Conservation (phyloP, 1,140 invertebrate species). For the Drosophila pachea region DNA sequence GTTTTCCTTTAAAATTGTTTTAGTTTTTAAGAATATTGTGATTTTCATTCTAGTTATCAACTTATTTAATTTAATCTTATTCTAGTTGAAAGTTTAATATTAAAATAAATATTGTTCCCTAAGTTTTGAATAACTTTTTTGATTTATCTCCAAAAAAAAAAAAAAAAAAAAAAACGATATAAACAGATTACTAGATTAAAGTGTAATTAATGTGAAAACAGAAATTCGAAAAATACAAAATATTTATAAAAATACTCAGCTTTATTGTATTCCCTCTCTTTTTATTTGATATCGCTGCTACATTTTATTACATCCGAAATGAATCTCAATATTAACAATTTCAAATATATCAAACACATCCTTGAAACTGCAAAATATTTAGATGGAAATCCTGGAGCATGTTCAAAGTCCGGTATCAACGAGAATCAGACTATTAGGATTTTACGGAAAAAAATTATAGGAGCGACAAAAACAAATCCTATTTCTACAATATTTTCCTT, state of each 20-base stretch:
- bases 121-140: slow-evolving; percentile 12
- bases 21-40: slow-evolving; percentile 51
- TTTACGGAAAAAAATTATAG: slow-evolving; percentile 77
- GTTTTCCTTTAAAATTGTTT: slow-evolving; percentile 39
- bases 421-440: slow-evolving; percentile 77
- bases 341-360: slow-evolving; percentile 26
- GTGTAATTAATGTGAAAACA: slow-evolving; percentile 16
- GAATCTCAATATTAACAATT: slow-evolving; percentile 34
- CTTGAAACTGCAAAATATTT: slow-evolving; percentile 30
- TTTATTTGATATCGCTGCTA: slow-evolving; percentile 59
- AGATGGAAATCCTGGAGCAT: slow-evolving; percentile 79
- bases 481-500: slow-evolving; percentile 29
- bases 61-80: slow-evolving; percentile 31
- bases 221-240: slow-evolving; percentile 16
- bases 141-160: slow-evolving; percentile 13
- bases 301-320: slow-evolving; percentile 38
- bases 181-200: slow-evolving; percentile 26
- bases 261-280: slow-evolving; percentile 51
- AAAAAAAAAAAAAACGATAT: slow-evolving; percentile 30
- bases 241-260: slow-evolving; percentile 51
- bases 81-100: slow-evolving; percentile 15
- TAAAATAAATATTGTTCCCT: neutral
- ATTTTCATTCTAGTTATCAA: slow-evolving; percentile 59
- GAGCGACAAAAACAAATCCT: slow-evolving; percentile 25
- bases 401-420: slow-evolving; percentile 79